Evolutionary conservation across 1,140 invertebrate species (phyloP), one percentile per base, ranked within the genome.

Genomic region (Archivesica marissinica): DNA sequence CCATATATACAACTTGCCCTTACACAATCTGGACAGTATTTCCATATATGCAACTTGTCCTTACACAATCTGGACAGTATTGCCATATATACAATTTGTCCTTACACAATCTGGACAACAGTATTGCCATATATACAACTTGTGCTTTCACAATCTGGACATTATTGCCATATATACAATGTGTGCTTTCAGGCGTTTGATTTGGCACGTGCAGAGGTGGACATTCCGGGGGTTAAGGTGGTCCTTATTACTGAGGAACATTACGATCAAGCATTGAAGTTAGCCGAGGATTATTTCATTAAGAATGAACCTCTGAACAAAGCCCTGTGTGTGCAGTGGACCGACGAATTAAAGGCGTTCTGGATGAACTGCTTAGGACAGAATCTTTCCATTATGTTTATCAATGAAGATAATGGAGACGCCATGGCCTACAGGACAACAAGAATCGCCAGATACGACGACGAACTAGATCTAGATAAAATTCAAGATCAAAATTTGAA

Each of bases 101-200:
- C n/a, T n/a, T n/a, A n/a, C n/a, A n/a, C n/a, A n/a, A n/a, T n/a
- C n/a, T n/a, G n/a, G n/a, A n/a, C n/a, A n/a, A n/a, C n/a, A n/a
- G n/a, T n/a, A n/a, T n/a, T n/a, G n/a, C n/a, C n/a, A n/a, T n/a
- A n/a, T n/a, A n/a, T n/a, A n/a, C n/a, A n/a, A n/a, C n/a, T n/a
- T n/a, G n/a, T n/a, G n/a, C n/a, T n/a, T n/a, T n/a, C n/a, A n/a
- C n/a, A n/a, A n/a, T n/a, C n/a, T n/a, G n/a, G n/a, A n/a, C n/a
- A n/a, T n/a, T n/a, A n/a, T n/a, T n/a, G n/a, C n/a, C n/a, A n/a
- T n/a, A n/a, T n/a, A n/a, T n/a, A n/a, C n/a, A n/a, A n/a, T n/a
- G n/a, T 70, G 2, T 70, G 2, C 11, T 70, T 70, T 74, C 39
- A 76, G 74, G 74, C 74, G 1, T 76, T 76, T 38, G 17, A 59